These are phyloP conservation scores for Microtus montanus DNA, from an alignment of 2,113 vertebrate genomes.

Conservation along the genomic window DNA sequence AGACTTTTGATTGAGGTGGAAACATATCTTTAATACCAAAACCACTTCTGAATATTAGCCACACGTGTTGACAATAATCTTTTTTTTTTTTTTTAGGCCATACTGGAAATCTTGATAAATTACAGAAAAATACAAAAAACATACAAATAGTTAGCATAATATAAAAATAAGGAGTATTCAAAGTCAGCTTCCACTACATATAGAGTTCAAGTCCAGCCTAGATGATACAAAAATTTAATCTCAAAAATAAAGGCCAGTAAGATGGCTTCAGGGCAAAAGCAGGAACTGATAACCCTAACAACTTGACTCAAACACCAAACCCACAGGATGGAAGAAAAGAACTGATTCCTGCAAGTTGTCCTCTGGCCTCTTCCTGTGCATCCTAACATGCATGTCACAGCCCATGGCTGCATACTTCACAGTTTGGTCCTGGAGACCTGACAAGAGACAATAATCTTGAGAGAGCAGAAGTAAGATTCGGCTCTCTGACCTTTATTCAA, in stretches of 20 bases:
- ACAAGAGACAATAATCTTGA: too few relatives aligned
- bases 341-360: not conserved
- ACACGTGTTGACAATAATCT: too few relatives aligned
- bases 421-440: not conserved
- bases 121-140: not conserved
- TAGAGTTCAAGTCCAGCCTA: not conserved
- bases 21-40: too few relatives aligned
- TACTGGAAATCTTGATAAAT: not conserved
- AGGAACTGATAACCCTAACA: not conserved
- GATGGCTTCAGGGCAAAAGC: not conserved
- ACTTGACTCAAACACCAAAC: not conserved
- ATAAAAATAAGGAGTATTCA: not conserved
- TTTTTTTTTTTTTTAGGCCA: too few relatives aligned
- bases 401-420: rapidly evolving
- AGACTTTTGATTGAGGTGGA: too few relatives aligned
- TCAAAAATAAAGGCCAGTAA: not conserved
- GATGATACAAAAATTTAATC: not conserved
- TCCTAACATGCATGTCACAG: not conserved
- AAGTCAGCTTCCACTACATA: not conserved
- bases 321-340: not conserved
- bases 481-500: too few relatives aligned
- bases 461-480: too few relatives aligned
- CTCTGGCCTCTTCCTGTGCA: not conserved
- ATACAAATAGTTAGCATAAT: not conserved
- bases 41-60: too few relatives aligned